Evolutionary conservation across 2,888 invertebrate species (phyloP).

Genomic region (Agonopterix arenella): DNA sequence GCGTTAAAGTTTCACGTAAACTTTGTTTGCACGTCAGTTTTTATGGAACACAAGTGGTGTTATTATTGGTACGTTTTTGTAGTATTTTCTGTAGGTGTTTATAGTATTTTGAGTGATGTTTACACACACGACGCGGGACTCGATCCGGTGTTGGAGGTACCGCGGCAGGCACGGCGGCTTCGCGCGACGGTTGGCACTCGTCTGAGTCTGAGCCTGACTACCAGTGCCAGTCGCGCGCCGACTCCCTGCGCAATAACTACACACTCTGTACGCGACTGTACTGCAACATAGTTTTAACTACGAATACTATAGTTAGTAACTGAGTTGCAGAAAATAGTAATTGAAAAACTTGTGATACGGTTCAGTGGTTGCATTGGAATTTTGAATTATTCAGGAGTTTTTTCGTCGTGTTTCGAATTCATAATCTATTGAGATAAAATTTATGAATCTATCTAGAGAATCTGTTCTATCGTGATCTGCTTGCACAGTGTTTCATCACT

Average conservation of each 20-base stretch:
- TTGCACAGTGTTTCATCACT: no score
- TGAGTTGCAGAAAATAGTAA: conserved; percentile 7
- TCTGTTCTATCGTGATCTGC: no score
- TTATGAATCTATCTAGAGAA: no score
- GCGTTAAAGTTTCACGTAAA: conserved; percentile 4
- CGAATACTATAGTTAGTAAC: conserved; percentile 9
- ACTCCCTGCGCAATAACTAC: conserved; percentile 57
- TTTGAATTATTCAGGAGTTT: not conserved
- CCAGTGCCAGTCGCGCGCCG: conserved; percentile 32
- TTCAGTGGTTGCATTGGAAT: not conserved
- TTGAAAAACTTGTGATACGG: conserved; percentile 6
- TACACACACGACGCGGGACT: conserved; percentile 16
- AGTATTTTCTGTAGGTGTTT: not conserved
- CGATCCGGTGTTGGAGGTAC: conserved; percentile 15
- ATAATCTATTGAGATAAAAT: no score
- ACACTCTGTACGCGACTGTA: conserved; percentile 17
- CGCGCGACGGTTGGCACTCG: conserved; percentile 48
- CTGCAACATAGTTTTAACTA: conserved; percentile 23
- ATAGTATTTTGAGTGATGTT: conserved; percentile 1
- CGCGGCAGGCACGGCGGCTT: conserved; percentile 24
- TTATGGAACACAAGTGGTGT: not conserved
- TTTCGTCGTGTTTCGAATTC: no score
- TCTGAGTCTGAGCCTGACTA: conserved; percentile 29
- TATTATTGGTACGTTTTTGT: not conserved
- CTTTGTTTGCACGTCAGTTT: conserved; percentile 2